Conservation (phyloP, 1,140 invertebrate species). For the Dendrolimus punctatus region DNA sequence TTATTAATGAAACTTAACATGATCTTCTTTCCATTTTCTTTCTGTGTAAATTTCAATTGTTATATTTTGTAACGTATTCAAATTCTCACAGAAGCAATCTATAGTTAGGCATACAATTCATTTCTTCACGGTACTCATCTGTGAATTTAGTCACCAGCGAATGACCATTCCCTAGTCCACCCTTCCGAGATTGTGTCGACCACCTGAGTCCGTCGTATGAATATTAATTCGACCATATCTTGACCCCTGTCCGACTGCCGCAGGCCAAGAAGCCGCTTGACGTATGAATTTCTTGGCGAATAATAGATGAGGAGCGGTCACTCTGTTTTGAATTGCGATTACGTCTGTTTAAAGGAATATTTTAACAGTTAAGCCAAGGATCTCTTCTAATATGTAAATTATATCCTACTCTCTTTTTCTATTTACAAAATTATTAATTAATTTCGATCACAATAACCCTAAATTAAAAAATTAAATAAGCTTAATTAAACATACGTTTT, state of each 20-base stretch:
- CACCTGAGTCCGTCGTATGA: conserved; percentile 66
- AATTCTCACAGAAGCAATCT: conserved; percentile 16
- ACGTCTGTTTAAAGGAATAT: neutral
- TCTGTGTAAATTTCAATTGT: too few species aligned
- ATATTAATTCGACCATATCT: conserved; percentile 71
- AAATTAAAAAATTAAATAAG: too few species aligned
- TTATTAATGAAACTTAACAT: too few species aligned
- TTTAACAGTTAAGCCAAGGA: neutral
- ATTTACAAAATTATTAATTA: too few species aligned
- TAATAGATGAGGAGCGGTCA: conserved; percentile 37
- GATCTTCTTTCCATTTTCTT: too few species aligned
- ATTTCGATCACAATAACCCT: too few species aligned
- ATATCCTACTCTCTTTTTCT: neutral
- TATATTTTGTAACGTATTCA: too few species aligned
- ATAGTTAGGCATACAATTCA: conserved; percentile 13
- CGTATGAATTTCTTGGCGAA: conserved; percentile 65
- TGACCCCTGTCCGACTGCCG: conserved; percentile 49
- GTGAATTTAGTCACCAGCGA: conserved; percentile 23
- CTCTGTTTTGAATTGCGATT: neutral
- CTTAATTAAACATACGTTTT: too few species aligned
- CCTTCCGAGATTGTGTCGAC: conserved; percentile 66
- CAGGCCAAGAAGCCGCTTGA: conserved; percentile 48
- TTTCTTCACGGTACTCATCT: conserved; percentile 11
- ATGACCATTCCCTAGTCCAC: conserved; percentile 61
- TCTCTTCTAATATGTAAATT: neutral